Base-by-base conservation (phyloP, 2,888 invertebrate species). In the Cotesia congregata region DNA sequence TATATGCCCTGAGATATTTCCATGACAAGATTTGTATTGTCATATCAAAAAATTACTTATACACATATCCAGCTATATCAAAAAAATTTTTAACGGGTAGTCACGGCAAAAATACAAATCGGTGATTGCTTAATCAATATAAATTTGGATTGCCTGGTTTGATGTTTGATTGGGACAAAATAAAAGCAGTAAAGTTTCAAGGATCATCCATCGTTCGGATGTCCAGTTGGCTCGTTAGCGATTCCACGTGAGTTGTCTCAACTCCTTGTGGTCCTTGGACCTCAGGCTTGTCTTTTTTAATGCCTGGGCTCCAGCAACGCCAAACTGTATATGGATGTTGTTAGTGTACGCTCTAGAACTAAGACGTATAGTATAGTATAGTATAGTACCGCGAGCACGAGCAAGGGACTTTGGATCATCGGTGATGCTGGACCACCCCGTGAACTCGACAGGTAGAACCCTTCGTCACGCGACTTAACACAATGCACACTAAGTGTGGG, bases 341-440 rank as follows among this genome's bases (percentile, higher is more conserved):
- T 50, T 50, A 12, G 50, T 50, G 12, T 50, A 50, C 9, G 50
- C 9, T 12, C 9, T 50, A 50, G 12, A 50, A 50, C 50, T 50
- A 50, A 50, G 50, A 50, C 50, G 50, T 12, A 50, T 30, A 30
- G 4, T 30, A 30, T 30, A 30, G 4, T 30, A 30, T 30, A 30
- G 30, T 30, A 30, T 30, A 30, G 3, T 30, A 30, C 30, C 30
- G 50, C 50, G 6, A 3, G 4, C 9, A 50, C 50, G 72, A 76
- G 73, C 76, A 72, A 70, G 77, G 81, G 81, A 30, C 30, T 20
- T 20, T 30, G 30, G 30, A 79, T 80, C 80, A 78, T 82, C 77
- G 80, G 81, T 87, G 86, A 87, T 81, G 84, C 40, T 77, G 81
- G 88, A 88, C 87, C 88, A 87, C 87, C 88, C 88, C 85, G 82